These are phyloP conservation scores for Serripes groenlandicus DNA, from an alignment of 2,888 invertebrate species.

Conservation along the genomic window DNA sequence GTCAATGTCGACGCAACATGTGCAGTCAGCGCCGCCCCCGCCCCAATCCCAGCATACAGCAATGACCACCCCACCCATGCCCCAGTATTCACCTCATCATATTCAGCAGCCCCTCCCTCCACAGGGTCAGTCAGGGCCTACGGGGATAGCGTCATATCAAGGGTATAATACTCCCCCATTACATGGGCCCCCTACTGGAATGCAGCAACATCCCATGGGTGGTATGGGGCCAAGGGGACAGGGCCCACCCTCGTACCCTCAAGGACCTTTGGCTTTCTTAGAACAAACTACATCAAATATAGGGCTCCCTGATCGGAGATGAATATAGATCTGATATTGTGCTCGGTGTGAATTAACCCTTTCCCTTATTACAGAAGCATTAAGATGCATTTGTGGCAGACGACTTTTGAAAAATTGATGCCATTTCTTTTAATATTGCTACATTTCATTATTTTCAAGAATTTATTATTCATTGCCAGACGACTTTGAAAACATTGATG, in stretches of 20 bases:
- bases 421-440: no score
- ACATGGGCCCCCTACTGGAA: constrained; percentile 63
- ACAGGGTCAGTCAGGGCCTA: constrained; percentile 49
- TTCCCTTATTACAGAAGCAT: no score
- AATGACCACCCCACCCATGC: constrained; percentile 46
- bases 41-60: constrained; percentile 38
- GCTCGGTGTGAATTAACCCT: no score
- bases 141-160: constrained; percentile 53
- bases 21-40: constrained; percentile 54
- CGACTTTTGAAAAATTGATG: no score
- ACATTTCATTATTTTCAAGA: no score
- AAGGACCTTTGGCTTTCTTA: constrained; percentile 94
- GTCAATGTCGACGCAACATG: constrained; percentile 45
- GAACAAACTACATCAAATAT: constrained; percentile 97
- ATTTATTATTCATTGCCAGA: no score
- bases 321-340: no score
- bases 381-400: no score
- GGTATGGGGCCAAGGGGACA: constrained; percentile 56
- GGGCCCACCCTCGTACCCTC: constrained; percentile 84
- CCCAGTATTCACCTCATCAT: constrained; percentile 48
- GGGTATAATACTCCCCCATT: constrained; percentile 66
- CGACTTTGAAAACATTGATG: no score
- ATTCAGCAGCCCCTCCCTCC: constrained; percentile 54
- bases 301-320: constrained; percentile 92
- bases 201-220: constrained; percentile 32